Evolutionary conservation across 2,888 invertebrate genomes (phyloP).

Genomic region (Barypeithes pellucidus): DNA sequence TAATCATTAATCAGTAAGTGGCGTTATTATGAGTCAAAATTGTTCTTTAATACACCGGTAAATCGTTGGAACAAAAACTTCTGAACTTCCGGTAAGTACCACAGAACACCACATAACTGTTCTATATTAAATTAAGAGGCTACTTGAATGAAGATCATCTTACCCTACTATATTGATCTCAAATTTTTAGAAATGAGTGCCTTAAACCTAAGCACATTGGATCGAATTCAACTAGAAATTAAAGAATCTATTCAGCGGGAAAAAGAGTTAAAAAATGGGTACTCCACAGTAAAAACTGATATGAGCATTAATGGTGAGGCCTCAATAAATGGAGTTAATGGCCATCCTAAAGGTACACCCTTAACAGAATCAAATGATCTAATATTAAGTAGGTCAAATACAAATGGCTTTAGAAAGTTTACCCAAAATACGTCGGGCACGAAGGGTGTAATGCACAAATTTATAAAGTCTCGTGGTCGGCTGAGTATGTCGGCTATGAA

Average conservation of each 20-base stretch:
- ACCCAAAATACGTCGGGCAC: slow-evolving; percentile 71
- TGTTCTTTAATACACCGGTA: slow-evolving; percentile 10
- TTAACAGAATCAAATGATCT: slow-evolving; percentile 39
- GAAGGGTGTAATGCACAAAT: slow-evolving; percentile 89
- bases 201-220: slow-evolving; percentile 74
- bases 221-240: slow-evolving; percentile 91
- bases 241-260: slow-evolving; percentile 89
- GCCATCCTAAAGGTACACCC: slow-evolving; percentile 16
- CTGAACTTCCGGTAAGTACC: slow-evolving; percentile 39
- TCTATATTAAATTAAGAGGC: slow-evolving; percentile 25
- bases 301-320: slow-evolving; percentile 18
- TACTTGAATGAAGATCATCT: slow-evolving; percentile 21
- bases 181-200: slow-evolving; percentile 49
- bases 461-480: slow-evolving; percentile 86
- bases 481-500: slow-evolving; percentile 68
- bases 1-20: slow-evolving; percentile 27
- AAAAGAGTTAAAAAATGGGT: slow-evolving; percentile 81
- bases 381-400: slow-evolving; percentile 45
- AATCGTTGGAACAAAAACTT: slow-evolving; percentile 8
- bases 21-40: slow-evolving; percentile 40
- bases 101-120: slow-evolving; percentile 12
- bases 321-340: slow-evolving; percentile 9
- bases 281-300: slow-evolving; percentile 53
- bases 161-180: slow-evolving; percentile 6
- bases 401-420: slow-evolving; percentile 75